Conservation (phyloP, 2,797 vertebrate species). For the Oryzias dopingdopingensis region DNA sequence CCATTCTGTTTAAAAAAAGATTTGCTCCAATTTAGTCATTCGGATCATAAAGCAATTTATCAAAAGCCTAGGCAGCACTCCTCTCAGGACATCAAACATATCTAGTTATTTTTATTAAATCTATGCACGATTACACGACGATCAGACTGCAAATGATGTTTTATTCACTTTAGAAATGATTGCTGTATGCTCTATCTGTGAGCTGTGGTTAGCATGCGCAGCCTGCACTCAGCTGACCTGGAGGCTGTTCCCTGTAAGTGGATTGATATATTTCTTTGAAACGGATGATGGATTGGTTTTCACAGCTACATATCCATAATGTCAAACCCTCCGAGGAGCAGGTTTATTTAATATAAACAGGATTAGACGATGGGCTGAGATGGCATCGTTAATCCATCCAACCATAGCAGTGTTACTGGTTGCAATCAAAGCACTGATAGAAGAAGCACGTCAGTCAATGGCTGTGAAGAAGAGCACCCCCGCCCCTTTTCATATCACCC, state of each 20-base stretch:
- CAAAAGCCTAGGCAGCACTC: neutral
- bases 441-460: neutral
- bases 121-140: neutral
- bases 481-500: neutral
- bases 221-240: constrained; percentile 17
- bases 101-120: neutral
- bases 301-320: neutral
- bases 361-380: constrained; percentile 1
- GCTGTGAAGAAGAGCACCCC: neutral
- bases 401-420: neutral
- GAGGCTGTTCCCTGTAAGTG: neutral
- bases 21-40: neutral
- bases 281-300: neutral
- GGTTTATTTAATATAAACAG: neutral
- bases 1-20: neutral
- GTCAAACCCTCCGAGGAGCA: neutral
- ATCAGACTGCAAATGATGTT: too few species aligned
- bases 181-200: neutral
- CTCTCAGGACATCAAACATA: constrained; percentile 4
- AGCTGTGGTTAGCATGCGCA: constrained; percentile 1
- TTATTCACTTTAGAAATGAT: constrained; percentile 1
- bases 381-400: neutral
- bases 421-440: neutral
- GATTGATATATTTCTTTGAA: constrained; percentile 4
- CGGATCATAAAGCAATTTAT: neutral